These are phyloP conservation scores for Sphinx pinastri DNA, from an alignment of 2,888 invertebrate species.

Conservation along the genomic window DNA sequence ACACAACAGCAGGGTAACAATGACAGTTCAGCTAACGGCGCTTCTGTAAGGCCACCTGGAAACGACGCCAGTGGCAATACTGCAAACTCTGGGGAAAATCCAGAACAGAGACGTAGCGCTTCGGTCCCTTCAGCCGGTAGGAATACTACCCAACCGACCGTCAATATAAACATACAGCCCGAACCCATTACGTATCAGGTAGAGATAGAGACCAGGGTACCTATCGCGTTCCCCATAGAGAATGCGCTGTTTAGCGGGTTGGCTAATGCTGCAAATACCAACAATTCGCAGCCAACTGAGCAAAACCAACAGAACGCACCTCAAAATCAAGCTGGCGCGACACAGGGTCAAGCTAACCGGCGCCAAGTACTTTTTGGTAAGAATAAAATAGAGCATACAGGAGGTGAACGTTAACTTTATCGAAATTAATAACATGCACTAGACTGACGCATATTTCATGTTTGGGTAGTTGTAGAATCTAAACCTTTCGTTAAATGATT, in stretches of 20 bases:
- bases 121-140: constrained; percentile 45
- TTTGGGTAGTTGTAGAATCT: not conserved
- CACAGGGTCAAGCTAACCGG: constrained; percentile 43
- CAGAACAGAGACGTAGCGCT: not conserved
- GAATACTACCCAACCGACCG: constrained; percentile 52
- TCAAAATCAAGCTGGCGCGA: constrained; percentile 31
- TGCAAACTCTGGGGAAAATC: not conserved
- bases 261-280: constrained; percentile 39
- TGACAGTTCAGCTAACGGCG: constrained; percentile 3
- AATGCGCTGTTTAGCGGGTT: constrained; percentile 52
- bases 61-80: constrained; percentile 5
- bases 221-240: constrained; percentile 60
- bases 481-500: no score
- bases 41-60: not conserved
- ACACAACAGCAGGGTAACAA: constrained; percentile 33
- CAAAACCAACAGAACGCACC: constrained; percentile 31
- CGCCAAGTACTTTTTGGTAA: constrained; percentile 59
- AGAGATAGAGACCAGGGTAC: constrained; percentile 66
- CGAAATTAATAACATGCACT: not conserved
- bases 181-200: constrained; percentile 63
- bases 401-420: not conserved
- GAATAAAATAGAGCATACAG: constrained; percentile 30
- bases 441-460: not conserved
- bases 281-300: constrained; percentile 32
- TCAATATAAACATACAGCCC: constrained; percentile 54